Base-by-base conservation (phyloP, 2,888 invertebrate species). In the Xestobium rufovillosum region DNA sequence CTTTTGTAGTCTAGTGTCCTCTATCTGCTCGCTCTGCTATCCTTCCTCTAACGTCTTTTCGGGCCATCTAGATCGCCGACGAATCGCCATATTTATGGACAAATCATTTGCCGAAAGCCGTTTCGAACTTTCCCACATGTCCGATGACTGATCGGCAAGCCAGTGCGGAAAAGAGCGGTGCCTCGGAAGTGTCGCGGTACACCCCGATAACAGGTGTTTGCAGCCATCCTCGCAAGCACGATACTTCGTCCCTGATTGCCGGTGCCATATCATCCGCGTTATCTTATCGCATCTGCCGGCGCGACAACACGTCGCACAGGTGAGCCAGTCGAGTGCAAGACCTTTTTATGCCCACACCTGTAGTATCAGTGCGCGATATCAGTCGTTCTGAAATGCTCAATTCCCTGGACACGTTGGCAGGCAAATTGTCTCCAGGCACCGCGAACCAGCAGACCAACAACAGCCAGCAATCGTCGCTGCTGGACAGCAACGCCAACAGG, bases 331-430 rank as follows among this genome's bases (percentile, higher is more conserved):
- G 25, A 30, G 42, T 34, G 41, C 4, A 26, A 27, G 29, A 34
- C 35, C 26, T 29, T 29, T 10, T 11, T n/a, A n/a, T n/a, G n/a
- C n/a, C n/a, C n/a, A n/a, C n/a, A n/a, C 8, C 23, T 23, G 6
- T n/a, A 23, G n/a, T 23, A 8, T 23, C 23, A 23, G n/a, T 23
- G 34, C 28, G n/a, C n/a, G 15, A 14, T 25, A 15, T 17, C 23
- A 31, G 39, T 45, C 47, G 52, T 62, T 67, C 71, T 66, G 70
- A 67, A 64, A 88, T 88, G 88, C 76, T 89, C 68, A 83, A 85
- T 69, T 83, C 87, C 56, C 72, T 89, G 69, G 87, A 87, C 74
- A 81, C 83, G 66, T 75, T 89, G 71, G 88, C 88, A 71, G 85
- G 85, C 65, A 89, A 89, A 70, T 82, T 88, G 67, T 87, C 88